Conservation (phyloP, 2,113 vertebrate species). For the Scomber japonicus region DNA sequence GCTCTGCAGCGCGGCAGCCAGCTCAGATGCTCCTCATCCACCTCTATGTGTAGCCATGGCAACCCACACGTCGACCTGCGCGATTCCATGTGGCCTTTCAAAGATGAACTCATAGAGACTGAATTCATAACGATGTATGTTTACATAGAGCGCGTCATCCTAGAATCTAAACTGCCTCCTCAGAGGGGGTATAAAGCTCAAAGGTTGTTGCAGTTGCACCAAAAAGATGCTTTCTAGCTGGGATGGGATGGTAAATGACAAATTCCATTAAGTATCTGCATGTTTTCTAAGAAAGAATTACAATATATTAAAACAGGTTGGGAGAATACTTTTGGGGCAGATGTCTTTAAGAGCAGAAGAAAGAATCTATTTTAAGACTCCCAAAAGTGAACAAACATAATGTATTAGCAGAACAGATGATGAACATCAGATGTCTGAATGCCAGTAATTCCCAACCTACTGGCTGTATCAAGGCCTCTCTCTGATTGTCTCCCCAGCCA, state of each 20-base stretch:
- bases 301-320: conserved; percentile 34
- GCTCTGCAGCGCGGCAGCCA: conserved; percentile 63
- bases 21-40: conserved; percentile 57
- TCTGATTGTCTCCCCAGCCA: conserved; percentile 43
- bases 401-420: conserved; percentile 40
- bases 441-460: conserved; percentile 37
- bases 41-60: conserved; percentile 74
- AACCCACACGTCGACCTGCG: conserved; percentile 67
- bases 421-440: conserved; percentile 53
- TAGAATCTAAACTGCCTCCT: conserved; percentile 5
- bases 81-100: conserved; percentile 65
- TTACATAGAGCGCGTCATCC: neutral
- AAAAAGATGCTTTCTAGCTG: conserved; percentile 3
- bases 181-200: conserved; percentile 3
- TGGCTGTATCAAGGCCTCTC: conserved; percentile 33
- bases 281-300: conserved; percentile 42
- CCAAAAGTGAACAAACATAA: conserved; percentile 61
- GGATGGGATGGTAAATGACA: conserved; percentile 13
- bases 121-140: conserved; percentile 30
- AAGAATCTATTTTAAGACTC: conserved; percentile 58
- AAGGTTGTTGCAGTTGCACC: conserved; percentile 3
- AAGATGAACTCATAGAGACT: conserved; percentile 27
- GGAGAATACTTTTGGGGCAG: conserved; percentile 19
- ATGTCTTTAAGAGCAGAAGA: conserved; percentile 9
- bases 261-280: conserved; percentile 41